These are phyloP conservation scores for Eretmochelys imbricata DNA, from an alignment of 2,113 vertebrate genomes.

Conservation along the genomic window DNA sequence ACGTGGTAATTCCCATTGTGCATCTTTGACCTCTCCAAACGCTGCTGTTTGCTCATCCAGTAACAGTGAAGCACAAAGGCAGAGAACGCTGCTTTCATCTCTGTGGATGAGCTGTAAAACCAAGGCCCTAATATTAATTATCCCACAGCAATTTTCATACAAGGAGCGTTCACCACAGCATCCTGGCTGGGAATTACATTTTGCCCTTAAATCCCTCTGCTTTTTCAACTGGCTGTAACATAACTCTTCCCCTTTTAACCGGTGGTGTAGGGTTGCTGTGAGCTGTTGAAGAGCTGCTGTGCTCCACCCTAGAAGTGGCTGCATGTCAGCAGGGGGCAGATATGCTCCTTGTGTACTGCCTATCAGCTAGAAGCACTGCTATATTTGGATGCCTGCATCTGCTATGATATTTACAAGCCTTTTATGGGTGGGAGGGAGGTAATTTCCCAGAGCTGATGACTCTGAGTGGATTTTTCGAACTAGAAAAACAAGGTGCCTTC, in stretches of 20 bases:
- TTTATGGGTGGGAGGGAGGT: background rate
- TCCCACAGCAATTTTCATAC: background rate
- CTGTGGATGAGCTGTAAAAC: background rate
- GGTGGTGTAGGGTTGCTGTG: background rate
- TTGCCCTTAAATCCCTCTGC: background rate
- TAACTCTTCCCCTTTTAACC: background rate
- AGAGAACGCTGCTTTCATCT: background rate
- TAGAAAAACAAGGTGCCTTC: background rate
- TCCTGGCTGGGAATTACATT: background rate
- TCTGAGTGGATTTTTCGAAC: background rate
- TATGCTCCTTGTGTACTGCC: background rate
- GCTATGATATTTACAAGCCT: background rate
- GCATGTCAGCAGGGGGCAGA: background rate
- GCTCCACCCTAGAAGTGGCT: background rate
- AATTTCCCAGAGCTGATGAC: background rate
- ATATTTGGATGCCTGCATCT: background rate
- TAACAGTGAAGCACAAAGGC: background rate
- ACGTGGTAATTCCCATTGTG: background rate
- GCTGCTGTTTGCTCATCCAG: background rate
- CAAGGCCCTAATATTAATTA: background rate
- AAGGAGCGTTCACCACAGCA: background rate
- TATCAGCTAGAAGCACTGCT: background rate
- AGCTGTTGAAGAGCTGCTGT: background rate
- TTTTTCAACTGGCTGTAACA: background rate
- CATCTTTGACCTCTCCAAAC: background rate